Evolutionary conservation across 2,113 vertebrate species (phyloP), one percentile per base, ranked within the genome.

Genomic region (Onychostoma macrolepis): DNA sequence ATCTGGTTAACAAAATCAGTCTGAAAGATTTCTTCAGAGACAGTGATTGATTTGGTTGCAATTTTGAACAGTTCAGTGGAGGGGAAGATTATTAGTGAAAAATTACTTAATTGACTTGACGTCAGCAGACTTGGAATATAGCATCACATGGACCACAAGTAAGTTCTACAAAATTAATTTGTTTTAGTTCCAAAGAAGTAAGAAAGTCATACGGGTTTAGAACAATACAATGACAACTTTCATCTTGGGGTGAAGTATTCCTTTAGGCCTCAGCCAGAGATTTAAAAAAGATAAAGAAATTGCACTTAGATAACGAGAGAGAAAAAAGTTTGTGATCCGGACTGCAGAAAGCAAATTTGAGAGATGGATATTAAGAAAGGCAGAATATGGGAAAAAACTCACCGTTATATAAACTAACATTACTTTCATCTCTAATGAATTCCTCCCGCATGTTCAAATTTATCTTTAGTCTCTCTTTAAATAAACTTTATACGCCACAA

Each of bases 401-500:
- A 48, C 13, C 4, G 2, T 50, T 65, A 67, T 45, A 26, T 83
- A 75, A 83, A 69, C 61, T 71, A 83, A 50, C 43, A 74, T 38
- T 74, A 56, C 41, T 33, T 79, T 26, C 10, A 79, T 71, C 63
- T 63, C 3, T 26, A 15, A 65, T 82, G 48, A 85, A 79, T 87
- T 65, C 41, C 86, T 43, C 41, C 26, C 28, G 24, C 28, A 38
- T 71, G 45, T 80, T 89, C 10, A 24, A 30, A 12, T 58, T 10
- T 71, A 53, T 61, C 30, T 71, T 82, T 82, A 24, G 65, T 83
- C 43, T 11, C 65, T 71, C 81, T 83, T 74, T 56, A 74, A 74
- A 84, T 74, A 58, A 75, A 84, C 83, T 41, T 61, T 75, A 84
- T 77, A 50, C 11, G 13, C 24, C 38, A 63, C 67, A 63, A 86